Evolutionary conservation across 2,797 vertebrate genomes (phyloP).

Genomic region (Rhodeus uyekii): DNA sequence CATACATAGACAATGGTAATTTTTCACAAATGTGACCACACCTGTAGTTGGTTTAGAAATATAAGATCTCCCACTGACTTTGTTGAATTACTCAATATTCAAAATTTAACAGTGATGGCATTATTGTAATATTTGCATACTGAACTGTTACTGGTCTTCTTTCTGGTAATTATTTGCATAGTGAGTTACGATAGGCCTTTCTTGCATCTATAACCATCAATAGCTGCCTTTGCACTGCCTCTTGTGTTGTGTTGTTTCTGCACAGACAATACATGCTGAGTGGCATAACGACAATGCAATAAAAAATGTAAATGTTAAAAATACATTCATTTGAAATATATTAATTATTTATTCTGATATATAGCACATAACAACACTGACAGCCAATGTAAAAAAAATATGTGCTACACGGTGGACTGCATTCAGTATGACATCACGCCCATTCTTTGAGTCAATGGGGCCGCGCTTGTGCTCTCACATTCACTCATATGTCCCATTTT

Average conservation of each 20-base stretch:
- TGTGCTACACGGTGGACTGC: neutral
- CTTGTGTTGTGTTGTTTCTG: neutral
- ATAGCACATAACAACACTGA: neutral
- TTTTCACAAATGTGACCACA: neutral
- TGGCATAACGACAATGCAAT: neutral
- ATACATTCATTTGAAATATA: neutral
- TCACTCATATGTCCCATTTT: conserved; percentile 58
- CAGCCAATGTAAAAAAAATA: neutral
- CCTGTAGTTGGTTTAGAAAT: neutral
- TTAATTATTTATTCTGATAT: neutral
- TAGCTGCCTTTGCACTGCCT: neutral
- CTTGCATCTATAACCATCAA: neutral
- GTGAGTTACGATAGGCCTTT: neutral
- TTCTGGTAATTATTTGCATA: conserved; percentile 14
- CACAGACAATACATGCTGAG: neutral
- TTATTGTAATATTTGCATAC: neutral
- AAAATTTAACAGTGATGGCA: neutral
- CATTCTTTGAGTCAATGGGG: conserved; percentile 1
- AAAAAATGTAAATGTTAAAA: neutral
- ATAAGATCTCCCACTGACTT: neutral
- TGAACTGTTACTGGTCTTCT: neutral
- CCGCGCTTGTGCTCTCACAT: neutral
- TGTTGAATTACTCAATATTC: neutral
- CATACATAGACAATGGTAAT: neutral
- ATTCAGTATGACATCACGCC: conserved; percentile 21